Evolutionary conservation across 37 sponge, comb jelly and placozoan genomes (phyloP), one percentile per base, ranked within the genome.

Genomic region (Spongilla lacustris): DNA sequence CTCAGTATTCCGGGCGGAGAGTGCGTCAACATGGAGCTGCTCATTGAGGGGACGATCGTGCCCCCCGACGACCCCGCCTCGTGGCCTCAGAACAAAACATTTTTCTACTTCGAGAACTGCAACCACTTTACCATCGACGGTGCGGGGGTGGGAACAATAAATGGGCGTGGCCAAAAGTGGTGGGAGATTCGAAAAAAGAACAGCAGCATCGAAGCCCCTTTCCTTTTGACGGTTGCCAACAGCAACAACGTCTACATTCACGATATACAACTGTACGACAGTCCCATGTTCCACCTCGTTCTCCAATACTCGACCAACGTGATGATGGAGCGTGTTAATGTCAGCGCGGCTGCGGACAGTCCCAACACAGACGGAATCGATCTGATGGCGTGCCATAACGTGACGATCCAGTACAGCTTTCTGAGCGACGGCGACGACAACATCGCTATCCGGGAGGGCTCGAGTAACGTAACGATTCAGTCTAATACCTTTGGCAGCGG

Each of bases 311-410:
- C 66, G 26, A 38, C 48, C 19, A 50, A 79, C 28, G 79, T 79
- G 10, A 50, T 79, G 50, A 79, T 79, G 1, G 79, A 79, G 13
- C 13, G 66, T 22, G 37, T 85, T 14, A 66, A 11, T 5, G 35
- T 85, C 79, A 58, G 17, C 13, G 66, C 77, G 24, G 78, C 86
- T 4, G 28, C 24, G 32, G 29, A 82, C 41, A 78, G 78, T 14
- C 86, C 86, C 71, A 85, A 85, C 27, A 78, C 86, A 0, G 86
- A 85, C 36, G 86, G 86, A 1, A 78, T 85, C 28, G 86, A 85
- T 50, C 79, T 66, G 23, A 19, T 26, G 31, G 58, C 29, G 25
- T 79, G 66, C 25, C 50, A 50, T 12, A 26, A n/a, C 25, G 79
- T 79, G 25, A 38, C 38, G 12, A 79, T 79, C 66, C 35, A 66